Conservation (phyloP, 2,797 vertebrate species). For the Rallus crepitans region DNA sequence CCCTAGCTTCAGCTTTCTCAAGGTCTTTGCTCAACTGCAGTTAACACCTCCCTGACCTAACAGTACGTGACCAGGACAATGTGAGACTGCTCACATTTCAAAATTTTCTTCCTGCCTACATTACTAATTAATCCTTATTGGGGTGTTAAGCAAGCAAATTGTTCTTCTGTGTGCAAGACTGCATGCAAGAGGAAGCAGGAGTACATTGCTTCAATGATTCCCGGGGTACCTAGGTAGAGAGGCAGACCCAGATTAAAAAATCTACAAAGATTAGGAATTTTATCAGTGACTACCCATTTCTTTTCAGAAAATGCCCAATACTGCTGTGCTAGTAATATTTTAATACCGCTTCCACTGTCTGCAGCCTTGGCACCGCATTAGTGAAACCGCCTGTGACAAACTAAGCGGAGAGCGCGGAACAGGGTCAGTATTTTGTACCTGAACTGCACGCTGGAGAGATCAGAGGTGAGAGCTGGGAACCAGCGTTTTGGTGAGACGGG, state of each 20-base stretch:
- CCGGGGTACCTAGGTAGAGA: not conserved
- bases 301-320: not conserved
- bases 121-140: not conserved
- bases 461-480: not conserved
- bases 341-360: not conserved
- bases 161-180: not conserved
- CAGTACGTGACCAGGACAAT: not conserved
- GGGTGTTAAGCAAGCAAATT: not conserved
- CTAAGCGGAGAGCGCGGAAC: not conserved
- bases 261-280: too few relatives aligned
- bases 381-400: not conserved
- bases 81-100: not conserved
- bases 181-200: not conserved
- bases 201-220: not conserved
- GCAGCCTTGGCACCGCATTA: not conserved
- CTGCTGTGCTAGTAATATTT: not conserved
- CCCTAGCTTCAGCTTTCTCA: not conserved
- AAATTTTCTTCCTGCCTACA: not conserved
- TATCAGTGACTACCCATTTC: not conserved
- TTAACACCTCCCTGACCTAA: not conserved
- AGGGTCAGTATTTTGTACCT: not conserved
- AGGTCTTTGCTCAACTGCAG: not conserved
- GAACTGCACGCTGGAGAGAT: not conserved
- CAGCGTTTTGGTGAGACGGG: fast-evolving
- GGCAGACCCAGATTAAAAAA: not conserved